Evolutionary conservation across 2,888 invertebrate species (phyloP), one percentile per base, ranked within the genome.

Genomic region (Esperia sulphurella): DNA sequence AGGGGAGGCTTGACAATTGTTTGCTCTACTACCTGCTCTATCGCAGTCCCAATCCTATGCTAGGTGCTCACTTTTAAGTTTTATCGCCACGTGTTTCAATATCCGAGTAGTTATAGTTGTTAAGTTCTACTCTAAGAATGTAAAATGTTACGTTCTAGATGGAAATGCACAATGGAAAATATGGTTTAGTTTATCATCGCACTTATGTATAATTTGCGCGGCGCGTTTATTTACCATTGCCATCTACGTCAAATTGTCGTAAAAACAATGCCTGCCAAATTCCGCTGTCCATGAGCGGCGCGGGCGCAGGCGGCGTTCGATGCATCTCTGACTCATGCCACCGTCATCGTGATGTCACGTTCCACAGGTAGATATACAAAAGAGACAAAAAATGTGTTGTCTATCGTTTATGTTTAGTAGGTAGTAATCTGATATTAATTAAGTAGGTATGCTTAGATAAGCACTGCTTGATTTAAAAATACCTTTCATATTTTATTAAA

Each of bases 281-380:
- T 46, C 53, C 49, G 39, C 28, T 45, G 53, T 54, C 53, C 54
- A 49, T 59, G 57, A 53, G 52, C 50, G 52, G 29, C 35, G 35
- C 35, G 35, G 35, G 35, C 35, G 35, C 35, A 13, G 14, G 8
- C 39, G 39, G 3, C 45, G 41, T 46, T 49, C 60, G 46, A 48
- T 46, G 62, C 56, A 59, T 55, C 58, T 54, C 55, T 79, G 79
- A 79, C 63, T 80, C 79, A 79, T 57, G 61, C 65, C 59, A 61
- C 5, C 63, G 74, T 67, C 63, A 63, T 45, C 42, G 54, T 74
- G 72, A 73, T 66, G 71, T 75, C 74, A 78, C 57, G 57, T 28
- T 49, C 46, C 52, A 31, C 46, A 40, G 40, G 28, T 39, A 41
- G 13, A 43, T 21, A 21, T 3, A 3, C 3, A 42, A 30, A 21